Evolutionary conservation across 2,888 invertebrate species (phyloP).

Genomic region (Rhodophaea formosa): DNA sequence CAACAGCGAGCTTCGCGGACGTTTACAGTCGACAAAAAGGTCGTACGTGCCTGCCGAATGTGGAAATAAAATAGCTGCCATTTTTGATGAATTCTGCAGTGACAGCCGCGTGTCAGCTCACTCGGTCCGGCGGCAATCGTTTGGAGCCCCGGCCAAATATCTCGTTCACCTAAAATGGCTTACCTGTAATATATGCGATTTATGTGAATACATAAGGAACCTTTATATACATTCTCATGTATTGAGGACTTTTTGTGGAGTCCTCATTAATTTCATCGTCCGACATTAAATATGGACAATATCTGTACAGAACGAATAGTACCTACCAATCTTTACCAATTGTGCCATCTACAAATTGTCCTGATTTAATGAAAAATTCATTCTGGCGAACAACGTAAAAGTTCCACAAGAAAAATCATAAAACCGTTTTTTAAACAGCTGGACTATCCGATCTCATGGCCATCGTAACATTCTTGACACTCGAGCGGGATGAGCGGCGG

Average conservation of each 20-base stretch:
- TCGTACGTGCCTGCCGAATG: constrained; percentile 54
- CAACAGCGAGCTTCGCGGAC: constrained; percentile 57
- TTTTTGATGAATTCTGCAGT: constrained; percentile 56
- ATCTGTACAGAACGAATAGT: too few species aligned
- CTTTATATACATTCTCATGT: neutral
- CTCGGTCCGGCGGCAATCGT: constrained; percentile 26
- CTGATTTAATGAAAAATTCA: neutral
- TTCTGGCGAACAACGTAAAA: neutral
- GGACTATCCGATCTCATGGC: constrained; percentile 29
- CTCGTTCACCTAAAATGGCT: constrained; percentile 18
- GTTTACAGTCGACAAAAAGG: constrained; percentile 63
- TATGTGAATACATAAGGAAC: neutral
- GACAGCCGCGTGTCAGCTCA: constrained; percentile 48
- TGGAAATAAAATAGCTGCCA: constrained; percentile 60
- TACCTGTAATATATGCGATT: constrained; percentile 8
- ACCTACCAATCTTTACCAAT: too few species aligned
- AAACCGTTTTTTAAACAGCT: constrained; percentile 19
- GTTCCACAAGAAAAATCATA: neutral
- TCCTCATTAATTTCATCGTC: too few species aligned
- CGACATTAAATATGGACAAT: too few species aligned
- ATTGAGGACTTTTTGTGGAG: too few species aligned
- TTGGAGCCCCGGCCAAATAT: constrained; percentile 15
- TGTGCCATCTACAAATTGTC: too few species aligned
- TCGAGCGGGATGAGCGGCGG: constrained; percentile 55
- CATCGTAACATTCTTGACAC: constrained; percentile 64